Conservation (phyloP, 2,113 vertebrate species). For the Tachuris rubrigastra region DNA sequence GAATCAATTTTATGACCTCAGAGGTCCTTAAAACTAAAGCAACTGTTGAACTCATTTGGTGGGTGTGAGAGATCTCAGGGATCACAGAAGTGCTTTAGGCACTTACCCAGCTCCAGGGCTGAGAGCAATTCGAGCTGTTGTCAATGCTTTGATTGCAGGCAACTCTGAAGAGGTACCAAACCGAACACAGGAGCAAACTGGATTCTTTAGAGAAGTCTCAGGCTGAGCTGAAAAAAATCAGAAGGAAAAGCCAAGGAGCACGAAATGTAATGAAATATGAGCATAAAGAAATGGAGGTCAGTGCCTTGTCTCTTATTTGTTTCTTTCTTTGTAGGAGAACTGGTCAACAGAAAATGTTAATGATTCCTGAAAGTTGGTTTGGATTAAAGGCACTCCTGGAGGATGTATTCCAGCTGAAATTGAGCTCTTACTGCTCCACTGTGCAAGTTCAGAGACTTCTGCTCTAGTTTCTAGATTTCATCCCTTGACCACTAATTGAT, state of each 20-base stretch:
- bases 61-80: neutral
- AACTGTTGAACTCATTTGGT: neutral
- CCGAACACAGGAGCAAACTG: conserved; percentile 87
- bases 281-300: conserved; percentile 90
- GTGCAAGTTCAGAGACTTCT: neutral
- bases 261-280: conserved; percentile 89
- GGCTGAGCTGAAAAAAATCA: conserved; percentile 92
- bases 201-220: conserved; percentile 93
- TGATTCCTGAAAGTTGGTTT: neutral
- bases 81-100: neutral
- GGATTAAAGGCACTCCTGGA: neutral
- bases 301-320: neutral
- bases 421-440: neutral
- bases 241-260: conserved; percentile 90
- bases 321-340: neutral
- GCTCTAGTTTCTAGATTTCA: neutral
- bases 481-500: neutral
- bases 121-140: neutral
- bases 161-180: conserved; percentile 94
- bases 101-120: neutral
- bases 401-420: neutral
- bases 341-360: neutral
- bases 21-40: neutral
- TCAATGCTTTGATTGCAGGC: conserved; percentile 77
- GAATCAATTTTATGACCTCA: neutral